These are phyloP conservation scores for Cosmorhoe ocellata DNA, from an alignment of 2,888 invertebrate species.

Conservation along the genomic window DNA sequence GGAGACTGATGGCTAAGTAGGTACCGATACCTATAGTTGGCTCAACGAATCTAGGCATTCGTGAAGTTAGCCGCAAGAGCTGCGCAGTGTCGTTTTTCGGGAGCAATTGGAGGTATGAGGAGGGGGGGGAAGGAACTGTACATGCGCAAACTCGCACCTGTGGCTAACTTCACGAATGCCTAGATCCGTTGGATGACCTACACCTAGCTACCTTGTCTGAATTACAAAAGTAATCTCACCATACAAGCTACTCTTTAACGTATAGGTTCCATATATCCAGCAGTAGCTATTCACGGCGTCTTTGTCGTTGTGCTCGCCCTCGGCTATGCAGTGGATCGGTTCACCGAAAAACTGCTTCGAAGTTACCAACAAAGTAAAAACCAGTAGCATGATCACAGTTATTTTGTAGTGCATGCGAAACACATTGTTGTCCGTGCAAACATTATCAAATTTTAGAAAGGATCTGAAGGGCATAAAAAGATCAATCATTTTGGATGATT, in stretches of 20 bases:
- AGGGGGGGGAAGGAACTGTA: too few relatives aligned
- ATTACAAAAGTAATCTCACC: too few relatives aligned
- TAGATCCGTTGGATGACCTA: too few relatives aligned
- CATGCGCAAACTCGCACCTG: too few relatives aligned
- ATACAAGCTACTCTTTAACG: conserved; percentile 68
- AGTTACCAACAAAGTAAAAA: conserved; percentile 88
- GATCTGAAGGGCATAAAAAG: conserved; percentile 86
- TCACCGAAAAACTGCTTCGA: conserved; percentile 93
- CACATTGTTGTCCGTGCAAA: conserved; percentile 88
- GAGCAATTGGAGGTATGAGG: too few relatives aligned
- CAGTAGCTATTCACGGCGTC: conserved; percentile 89
- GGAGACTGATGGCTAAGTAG: too few relatives aligned
- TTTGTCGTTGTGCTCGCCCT: conserved; percentile 70
- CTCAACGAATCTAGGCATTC: too few relatives aligned
- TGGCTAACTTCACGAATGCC: too few relatives aligned
- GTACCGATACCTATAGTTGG: too few relatives aligned
- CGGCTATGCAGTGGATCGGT: conserved; percentile 88
- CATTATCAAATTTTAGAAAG: conserved; percentile 85
- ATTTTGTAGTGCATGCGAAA: conserved; percentile 89
- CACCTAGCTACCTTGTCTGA: too few relatives aligned
- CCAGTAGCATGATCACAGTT: conserved; percentile 87
- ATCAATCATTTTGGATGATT: conserved; percentile 79
- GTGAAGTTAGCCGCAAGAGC: too few relatives aligned
- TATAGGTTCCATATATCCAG: conserved; percentile 90
- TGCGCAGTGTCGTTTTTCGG: too few relatives aligned